These are phyloP conservation scores for Drosophila parvula DNA, from an alignment of 1,140 invertebrate species.

Conservation along the genomic window DNA sequence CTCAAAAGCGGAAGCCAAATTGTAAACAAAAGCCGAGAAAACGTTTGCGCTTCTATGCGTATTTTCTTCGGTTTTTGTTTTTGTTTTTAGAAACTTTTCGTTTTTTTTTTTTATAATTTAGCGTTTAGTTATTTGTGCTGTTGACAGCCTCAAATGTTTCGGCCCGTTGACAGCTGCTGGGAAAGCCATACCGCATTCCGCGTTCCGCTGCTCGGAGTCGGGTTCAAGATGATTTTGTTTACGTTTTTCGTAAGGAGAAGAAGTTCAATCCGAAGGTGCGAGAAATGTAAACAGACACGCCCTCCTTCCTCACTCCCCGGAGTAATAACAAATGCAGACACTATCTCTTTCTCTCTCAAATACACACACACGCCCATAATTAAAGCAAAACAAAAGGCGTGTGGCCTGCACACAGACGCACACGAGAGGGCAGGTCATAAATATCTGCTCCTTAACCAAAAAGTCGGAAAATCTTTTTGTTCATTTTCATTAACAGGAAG, in stretches of 20 bases:
- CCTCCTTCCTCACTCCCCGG: not conserved
- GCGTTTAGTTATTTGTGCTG: conserved; percentile 24
- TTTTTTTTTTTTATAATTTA: conserved; percentile 36
- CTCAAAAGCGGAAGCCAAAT: conserved; percentile 46
- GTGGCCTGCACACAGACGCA: conserved; percentile 20
- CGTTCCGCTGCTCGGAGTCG: not conserved
- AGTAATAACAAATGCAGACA: conserved; percentile 10
- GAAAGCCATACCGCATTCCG: not conserved
- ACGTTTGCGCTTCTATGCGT: conserved; percentile 51
- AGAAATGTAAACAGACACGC: conserved; percentile 34
- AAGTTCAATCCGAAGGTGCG: conserved; percentile 19
- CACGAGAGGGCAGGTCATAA: conserved; percentile 49
- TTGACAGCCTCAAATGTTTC: conserved; percentile 57
- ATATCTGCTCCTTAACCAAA: conserved; percentile 22
- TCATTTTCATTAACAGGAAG: conserved; percentile 76
- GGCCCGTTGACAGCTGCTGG: conserved; percentile 42
- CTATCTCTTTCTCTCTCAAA: not conserved
- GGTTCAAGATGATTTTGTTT: conserved; percentile 30
- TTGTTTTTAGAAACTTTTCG: conserved; percentile 48
- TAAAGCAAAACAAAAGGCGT: conserved; percentile 69
- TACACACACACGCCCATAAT: conserved; percentile 64
- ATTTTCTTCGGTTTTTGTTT: not conserved
- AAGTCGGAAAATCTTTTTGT: conserved; percentile 34
- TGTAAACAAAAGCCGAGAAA: conserved; percentile 54
- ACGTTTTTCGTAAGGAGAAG: conserved; percentile 34